These are phyloP conservation scores for Diarsia brunnea DNA, from an alignment of 2,888 invertebrate genomes.

Conservation along the genomic window DNA sequence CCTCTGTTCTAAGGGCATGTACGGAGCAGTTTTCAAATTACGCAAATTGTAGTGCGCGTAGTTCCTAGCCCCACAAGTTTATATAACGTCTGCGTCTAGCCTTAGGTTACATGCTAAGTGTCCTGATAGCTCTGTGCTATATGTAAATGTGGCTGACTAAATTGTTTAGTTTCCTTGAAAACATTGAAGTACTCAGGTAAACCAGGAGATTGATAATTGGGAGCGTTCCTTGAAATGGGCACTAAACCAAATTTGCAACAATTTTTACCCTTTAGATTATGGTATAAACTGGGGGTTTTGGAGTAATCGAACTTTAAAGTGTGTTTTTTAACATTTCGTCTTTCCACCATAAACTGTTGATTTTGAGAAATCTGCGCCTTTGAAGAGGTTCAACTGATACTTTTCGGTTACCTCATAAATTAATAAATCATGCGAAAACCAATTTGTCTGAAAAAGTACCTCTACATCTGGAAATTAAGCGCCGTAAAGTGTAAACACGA, in stretches of 20 bases:
- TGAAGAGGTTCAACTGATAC: no score
- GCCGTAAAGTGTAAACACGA: background rate
- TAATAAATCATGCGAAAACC: background rate
- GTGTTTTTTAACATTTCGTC: background rate
- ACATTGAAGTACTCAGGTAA: background rate
- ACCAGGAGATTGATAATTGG: background rate
- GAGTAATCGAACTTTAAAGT: background rate
- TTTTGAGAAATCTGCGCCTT: background rate
- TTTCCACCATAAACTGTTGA: background rate
- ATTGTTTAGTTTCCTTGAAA: constrained; percentile 23
- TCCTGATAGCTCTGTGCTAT: constrained; percentile 14
- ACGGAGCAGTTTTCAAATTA: constrained; percentile 72
- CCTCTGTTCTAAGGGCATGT: constrained; percentile 61
- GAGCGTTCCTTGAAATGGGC: background rate
- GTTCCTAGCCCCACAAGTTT: constrained; percentile 47
- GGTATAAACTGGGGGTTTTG: background rate
- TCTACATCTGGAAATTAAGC: background rate
- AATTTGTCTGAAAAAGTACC: background rate
- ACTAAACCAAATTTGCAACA: background rate
- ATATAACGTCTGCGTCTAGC: constrained; percentile 55
- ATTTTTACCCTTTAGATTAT: background rate
- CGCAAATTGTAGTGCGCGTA: constrained; percentile 75
- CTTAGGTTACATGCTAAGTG: constrained; percentile 65
- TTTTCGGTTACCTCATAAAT: background rate
- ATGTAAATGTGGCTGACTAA: constrained; percentile 18